Percentiles rank a stretch among this genome's conserved stretches.
These are phyloP conservation scores for Matsumyia berberina DNA, from an alignment of 2,888 invertebrate species.

Conservation along the genomic window DNA sequence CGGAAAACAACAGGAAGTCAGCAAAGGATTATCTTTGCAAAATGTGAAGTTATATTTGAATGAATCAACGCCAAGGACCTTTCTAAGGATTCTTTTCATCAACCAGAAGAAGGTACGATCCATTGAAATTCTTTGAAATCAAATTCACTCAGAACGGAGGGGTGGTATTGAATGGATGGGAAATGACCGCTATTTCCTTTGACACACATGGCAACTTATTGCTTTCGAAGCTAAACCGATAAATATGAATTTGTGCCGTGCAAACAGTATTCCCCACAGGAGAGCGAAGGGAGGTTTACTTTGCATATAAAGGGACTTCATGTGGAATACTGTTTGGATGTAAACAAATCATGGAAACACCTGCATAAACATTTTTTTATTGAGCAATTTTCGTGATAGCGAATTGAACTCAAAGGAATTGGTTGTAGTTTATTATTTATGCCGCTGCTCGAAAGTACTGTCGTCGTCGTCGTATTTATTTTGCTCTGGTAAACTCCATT, in stretches of 20 bases:
- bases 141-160: background rate
- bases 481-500: background rate
- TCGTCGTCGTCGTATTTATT: constrained; percentile 1
- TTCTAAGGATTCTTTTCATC: constrained; percentile 6
- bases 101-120: constrained; percentile 25
- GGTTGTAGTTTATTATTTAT: constrained; percentile 1
- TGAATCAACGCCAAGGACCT: background rate
- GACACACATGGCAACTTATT: constrained; percentile 51
- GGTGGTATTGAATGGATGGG: background rate
- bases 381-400: background rate
- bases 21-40: constrained; percentile 30
- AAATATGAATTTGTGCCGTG: constrained; percentile 22
- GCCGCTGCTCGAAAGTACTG: background rate
- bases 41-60: constrained; percentile 32
- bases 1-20: constrained; percentile 42
- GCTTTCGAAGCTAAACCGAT: constrained; percentile 30
- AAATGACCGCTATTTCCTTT: constrained; percentile 36
- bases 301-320: background rate
- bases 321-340: background rate
- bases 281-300: background rate
- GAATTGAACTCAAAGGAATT: constrained; percentile 21
- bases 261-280: background rate
- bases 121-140: constrained; percentile 8
- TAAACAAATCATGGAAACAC: background rate
- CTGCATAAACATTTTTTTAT: background rate